Percentiles rank a stretch among this genome's conserved stretches.
Conservation (phyloP, 1,140 invertebrate species). For the Limonius californicus region DNA sequence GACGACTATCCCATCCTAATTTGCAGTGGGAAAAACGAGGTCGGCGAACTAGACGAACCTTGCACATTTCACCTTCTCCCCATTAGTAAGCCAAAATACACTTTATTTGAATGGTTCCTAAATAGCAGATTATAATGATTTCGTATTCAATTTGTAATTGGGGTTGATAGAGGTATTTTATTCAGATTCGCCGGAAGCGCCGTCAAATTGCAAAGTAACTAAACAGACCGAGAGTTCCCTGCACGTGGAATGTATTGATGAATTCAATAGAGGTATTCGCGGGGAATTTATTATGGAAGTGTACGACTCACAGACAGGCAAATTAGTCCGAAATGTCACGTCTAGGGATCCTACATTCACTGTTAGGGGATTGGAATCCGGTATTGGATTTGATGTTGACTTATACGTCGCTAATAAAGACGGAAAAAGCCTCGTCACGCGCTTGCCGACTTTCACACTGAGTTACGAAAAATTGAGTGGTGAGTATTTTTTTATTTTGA, state of each 20-base stretch:
- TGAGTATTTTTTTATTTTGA: background rate
- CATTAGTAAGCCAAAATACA: background rate
- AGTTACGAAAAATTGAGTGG: slow-evolving; percentile 43
- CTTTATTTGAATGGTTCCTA: background rate
- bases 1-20: background rate
- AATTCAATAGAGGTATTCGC: slow-evolving; percentile 73
- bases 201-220: slow-evolving; percentile 72
- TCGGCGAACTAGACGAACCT: background rate
- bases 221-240: slow-evolving; percentile 74
- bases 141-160: no score
- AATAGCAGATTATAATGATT: no score
- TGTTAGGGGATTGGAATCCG: slow-evolving; percentile 61
- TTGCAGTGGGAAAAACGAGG: background rate
- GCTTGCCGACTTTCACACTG: slow-evolving; percentile 65
- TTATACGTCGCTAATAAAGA: slow-evolving; percentile 71
- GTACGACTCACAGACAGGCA: slow-evolving; percentile 53
- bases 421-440: slow-evolving; percentile 61
- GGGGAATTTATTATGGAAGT: slow-evolving; percentile 74
- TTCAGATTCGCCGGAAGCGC: slow-evolving; percentile 57
- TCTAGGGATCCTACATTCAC: slow-evolving; percentile 58
- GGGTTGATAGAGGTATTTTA: background rate
- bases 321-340: slow-evolving; percentile 54
- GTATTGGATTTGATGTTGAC: slow-evolving; percentile 62
- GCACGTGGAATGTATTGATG: slow-evolving; percentile 72
- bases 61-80: background rate